phyloP scores from a whole-genome alignment of 2,888 invertebrate species.

The Chirona hameri region DNA sequence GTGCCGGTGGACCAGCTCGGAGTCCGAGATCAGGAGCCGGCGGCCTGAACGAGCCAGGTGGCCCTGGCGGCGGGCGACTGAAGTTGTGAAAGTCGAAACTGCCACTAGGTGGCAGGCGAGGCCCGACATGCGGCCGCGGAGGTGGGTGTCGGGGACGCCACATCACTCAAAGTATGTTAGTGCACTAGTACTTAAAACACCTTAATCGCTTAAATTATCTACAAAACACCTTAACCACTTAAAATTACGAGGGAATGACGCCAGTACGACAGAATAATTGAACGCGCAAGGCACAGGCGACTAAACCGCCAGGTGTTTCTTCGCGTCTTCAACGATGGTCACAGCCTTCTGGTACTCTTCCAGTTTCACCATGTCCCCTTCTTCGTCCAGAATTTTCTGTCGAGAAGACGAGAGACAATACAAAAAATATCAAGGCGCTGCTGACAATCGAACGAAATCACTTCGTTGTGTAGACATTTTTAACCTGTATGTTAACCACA shows the following conservation, averaged over 20 bases:
- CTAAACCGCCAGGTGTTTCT: conserved; percentile 35
- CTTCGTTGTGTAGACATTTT: too few species aligned
- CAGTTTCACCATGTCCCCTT: conserved; percentile 69
- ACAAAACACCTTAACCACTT: too few species aligned
- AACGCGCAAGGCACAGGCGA: too few species aligned
- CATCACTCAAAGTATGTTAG: background rate
- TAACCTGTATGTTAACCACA: too few species aligned
- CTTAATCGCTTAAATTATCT: background rate
- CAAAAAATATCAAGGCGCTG: too few species aligned
- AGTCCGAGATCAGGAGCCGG: background rate
- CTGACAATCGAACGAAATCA: too few species aligned
- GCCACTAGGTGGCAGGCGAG: background rate
- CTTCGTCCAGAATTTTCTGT: conserved; percentile 65
- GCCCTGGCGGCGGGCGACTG: background rate
- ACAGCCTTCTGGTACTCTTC: conserved; percentile 68
- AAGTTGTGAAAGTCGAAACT: background rate
- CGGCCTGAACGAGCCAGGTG: background rate
- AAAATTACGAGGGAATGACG: too few species aligned
- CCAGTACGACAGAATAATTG: too few species aligned
- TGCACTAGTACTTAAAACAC: background rate
- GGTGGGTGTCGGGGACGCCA: background rate
- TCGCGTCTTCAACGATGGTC: conserved; percentile 57
- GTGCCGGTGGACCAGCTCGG: background rate
- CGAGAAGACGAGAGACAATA: too few species aligned
- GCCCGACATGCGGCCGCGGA: background rate